Evolutionary conservation across 2,888 invertebrate genomes (phyloP).

Genomic region (Apamea anceps): DNA sequence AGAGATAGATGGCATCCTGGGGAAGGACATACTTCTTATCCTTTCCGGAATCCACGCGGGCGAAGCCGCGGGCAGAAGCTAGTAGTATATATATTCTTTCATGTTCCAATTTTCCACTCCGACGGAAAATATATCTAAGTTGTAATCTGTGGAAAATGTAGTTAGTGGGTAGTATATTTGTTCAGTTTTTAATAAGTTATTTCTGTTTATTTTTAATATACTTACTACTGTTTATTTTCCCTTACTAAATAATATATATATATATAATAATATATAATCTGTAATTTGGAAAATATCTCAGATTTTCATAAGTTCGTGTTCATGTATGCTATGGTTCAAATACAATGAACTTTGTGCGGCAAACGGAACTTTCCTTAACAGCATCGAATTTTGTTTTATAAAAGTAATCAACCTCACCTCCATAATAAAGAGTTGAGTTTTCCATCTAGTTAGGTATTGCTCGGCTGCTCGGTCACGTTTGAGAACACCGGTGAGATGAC

Average conservation of each 20-base stretch:
- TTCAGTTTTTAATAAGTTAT: background rate
- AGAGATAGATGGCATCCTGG: too few relatives aligned
- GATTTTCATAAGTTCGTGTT: background rate
- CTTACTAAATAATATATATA: too few relatives aligned
- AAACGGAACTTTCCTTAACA: background rate
- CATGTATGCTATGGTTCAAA: background rate
- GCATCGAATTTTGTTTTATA: background rate
- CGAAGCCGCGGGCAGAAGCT: too few relatives aligned
- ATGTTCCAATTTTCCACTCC: background rate
- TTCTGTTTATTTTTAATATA: background rate
- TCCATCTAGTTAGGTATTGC: background rate
- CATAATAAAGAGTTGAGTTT: conserved; percentile 14
- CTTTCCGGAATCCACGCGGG: too few relatives aligned
- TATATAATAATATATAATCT: too few relatives aligned
- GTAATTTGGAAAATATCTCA: background rate
- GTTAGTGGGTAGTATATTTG: background rate
- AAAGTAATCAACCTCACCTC: background rate
- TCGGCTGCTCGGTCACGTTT: conserved; percentile 41
- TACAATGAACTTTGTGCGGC: background rate
- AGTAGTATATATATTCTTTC: background rate
- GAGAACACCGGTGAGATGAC: background rate
- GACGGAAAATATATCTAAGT: background rate
- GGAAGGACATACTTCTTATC: too few relatives aligned
- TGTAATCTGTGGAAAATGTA: background rate
- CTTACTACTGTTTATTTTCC: too few relatives aligned